Conservation (phyloP, 2,888 invertebrate species). For the Hanleya hanleyi region DNA sequence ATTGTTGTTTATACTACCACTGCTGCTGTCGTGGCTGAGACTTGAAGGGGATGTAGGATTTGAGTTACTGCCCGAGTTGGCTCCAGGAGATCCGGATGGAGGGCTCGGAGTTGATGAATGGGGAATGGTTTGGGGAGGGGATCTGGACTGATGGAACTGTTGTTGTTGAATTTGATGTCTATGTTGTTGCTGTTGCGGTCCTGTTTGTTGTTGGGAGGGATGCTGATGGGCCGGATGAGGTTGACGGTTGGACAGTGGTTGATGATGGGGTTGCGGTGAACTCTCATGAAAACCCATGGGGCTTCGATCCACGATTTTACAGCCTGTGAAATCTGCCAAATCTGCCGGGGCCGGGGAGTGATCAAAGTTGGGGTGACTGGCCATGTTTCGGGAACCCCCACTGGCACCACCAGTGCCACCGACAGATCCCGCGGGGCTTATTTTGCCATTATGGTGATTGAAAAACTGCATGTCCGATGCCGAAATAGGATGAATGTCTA, state of each 20-base stretch:
- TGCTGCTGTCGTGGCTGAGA: constrained; percentile 9
- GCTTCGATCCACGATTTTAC: no score
- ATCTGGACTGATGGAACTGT: background rate
- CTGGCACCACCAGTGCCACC: background rate
- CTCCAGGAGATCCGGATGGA: background rate
- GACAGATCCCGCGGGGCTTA: background rate
- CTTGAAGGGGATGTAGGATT: constrained; percentile 14
- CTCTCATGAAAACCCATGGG: background rate
- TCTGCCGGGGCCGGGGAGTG: background rate
- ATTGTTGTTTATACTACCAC: background rate
- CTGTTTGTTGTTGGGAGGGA: background rate
- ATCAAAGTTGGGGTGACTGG: background rate
- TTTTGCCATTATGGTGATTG: background rate
- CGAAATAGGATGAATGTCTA: constrained; percentile 17
- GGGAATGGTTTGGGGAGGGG: background rate
- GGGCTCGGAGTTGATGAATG: background rate
- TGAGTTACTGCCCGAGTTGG: background rate
- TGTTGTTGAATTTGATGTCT: constrained; percentile 5
- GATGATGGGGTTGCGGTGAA: background rate
- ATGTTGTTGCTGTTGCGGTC: background rate
- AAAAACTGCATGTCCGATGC: background rate
- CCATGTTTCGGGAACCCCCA: background rate
- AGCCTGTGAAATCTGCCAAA: background rate
- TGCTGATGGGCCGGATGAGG: constrained; percentile 11
- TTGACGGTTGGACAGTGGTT: background rate